A percentile compares a stretch with the other conserved stretches of the same genome.
Evolutionary conservation across 2,888 invertebrate species (phyloP).

Genomic region (Megalurothrips usitatus): DNA sequence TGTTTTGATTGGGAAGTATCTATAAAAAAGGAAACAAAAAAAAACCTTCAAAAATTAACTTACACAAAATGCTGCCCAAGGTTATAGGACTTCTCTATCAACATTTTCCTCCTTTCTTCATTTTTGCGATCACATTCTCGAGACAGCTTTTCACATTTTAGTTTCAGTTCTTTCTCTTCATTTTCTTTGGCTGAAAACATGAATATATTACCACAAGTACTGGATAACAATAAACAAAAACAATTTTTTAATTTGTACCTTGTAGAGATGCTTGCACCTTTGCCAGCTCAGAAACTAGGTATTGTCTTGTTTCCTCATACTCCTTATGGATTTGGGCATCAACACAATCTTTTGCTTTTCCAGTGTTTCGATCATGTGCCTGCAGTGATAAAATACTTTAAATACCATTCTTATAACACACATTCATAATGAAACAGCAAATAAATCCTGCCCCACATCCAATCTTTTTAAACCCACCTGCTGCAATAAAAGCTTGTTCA

Average conservation of each 20-base stretch:
- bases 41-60: background rate
- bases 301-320: conserved; percentile 41
- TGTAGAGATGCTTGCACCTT: conserved; percentile 41
- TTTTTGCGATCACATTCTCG: conserved; percentile 39
- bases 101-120: conserved; percentile 38
- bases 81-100: conserved; percentile 37
- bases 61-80: conserved; percentile 27
- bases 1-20: background rate
- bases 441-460: too few relatives aligned
- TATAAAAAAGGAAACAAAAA: background rate
- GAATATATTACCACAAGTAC: background rate
- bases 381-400: conserved; percentile 33
- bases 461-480: conserved; percentile 35
- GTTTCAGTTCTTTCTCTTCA: conserved; percentile 39
- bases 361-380: conserved; percentile 39
- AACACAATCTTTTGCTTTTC: conserved; percentile 37
- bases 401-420: background rate
- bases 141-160: conserved; percentile 39
- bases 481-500: conserved; percentile 37
- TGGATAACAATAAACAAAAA: background rate
- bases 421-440: too few relatives aligned
- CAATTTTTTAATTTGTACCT: conserved; percentile 33
- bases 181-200: conserved; percentile 37
- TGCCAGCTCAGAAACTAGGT: conserved; percentile 41
- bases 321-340: conserved; percentile 41